Percentiles rank a stretch among this genome's conserved stretches.
phyloP scores from a whole-genome alignment of 2,113 vertebrate genomes.

The Callocephalon fimbriatum region DNA sequence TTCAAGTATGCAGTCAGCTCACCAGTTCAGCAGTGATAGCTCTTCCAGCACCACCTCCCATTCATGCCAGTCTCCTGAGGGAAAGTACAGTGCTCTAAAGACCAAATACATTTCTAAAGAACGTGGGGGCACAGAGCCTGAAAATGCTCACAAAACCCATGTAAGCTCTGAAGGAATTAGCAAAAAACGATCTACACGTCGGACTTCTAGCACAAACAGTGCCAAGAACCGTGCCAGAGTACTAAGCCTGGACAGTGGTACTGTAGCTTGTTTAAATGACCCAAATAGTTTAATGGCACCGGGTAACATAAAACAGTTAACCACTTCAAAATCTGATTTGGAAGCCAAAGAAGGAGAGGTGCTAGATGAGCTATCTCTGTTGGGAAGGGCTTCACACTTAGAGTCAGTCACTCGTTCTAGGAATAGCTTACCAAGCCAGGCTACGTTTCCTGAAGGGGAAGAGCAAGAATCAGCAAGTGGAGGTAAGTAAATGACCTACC shows the following conservation, averaged over 20 bases:
- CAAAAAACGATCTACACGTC: slow-evolving; percentile 83
- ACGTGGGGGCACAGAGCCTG: slow-evolving; percentile 71
- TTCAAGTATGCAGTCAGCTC: slow-evolving; percentile 91
- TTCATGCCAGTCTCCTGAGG: slow-evolving; percentile 92
- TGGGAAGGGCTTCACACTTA: slow-evolving; percentile 96
- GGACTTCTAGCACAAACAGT: slow-evolving; percentile 87
- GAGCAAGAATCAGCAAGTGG: slow-evolving; percentile 84
- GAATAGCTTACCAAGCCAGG: slow-evolving; percentile 95
- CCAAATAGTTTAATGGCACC: slow-evolving; percentile 88
- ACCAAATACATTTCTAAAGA: slow-evolving; percentile 82
- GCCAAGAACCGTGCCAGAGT: slow-evolving; percentile 93
- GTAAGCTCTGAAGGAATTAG: slow-evolving; percentile 77
- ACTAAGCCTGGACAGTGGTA: slow-evolving; percentile 94
- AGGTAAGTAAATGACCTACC: slow-evolving; percentile 81
- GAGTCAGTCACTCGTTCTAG: slow-evolving; percentile 97
- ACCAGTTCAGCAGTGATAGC: slow-evolving; percentile 93
- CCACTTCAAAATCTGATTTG: slow-evolving; percentile 97
- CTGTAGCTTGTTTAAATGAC: slow-evolving; percentile 94
- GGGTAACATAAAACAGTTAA: slow-evolving; percentile 87
- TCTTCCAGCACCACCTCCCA: slow-evolving; percentile 93
- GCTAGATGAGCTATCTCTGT: slow-evolving; percentile 92
- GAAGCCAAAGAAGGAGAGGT: slow-evolving; percentile 99
- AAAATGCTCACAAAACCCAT: slow-evolving; percentile 72
- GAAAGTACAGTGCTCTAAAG: slow-evolving; percentile 84
- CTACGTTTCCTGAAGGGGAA: slow-evolving; percentile 87